A percentile compares a stretch with the other conserved stretches of the same genome.
Conservation (phyloP, 30 jellyfish, hydroid and myxozoan species). For the Pseudorhiza aurosa region DNA sequence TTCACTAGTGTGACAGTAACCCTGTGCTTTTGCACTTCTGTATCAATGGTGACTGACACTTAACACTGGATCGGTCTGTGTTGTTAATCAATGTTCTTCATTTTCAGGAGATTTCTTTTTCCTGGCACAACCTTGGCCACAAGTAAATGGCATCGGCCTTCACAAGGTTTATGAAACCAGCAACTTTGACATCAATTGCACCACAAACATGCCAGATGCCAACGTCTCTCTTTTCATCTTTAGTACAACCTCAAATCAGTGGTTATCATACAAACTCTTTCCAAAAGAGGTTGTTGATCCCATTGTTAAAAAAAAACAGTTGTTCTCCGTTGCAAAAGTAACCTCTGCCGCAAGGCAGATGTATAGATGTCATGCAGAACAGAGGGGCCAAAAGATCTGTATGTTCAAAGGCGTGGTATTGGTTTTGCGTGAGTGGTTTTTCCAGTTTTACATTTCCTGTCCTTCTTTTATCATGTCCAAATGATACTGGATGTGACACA, state of each 20-base stretch:
- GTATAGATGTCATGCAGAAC: background rate
- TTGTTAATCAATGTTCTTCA: too few relatives aligned
- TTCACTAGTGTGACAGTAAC: too few relatives aligned
- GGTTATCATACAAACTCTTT: background rate
- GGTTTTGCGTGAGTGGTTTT: background rate
- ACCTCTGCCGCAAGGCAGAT: background rate
- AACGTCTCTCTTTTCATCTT: background rate
- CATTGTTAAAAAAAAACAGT: conserved; percentile 1
- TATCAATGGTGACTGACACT: too few relatives aligned
- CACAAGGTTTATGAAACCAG: background rate
- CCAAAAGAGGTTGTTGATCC: background rate
- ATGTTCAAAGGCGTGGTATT: background rate
- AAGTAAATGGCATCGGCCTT: background rate
- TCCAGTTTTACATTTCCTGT: too few relatives aligned
- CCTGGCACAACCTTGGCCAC: background rate
- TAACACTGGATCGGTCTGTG: too few relatives aligned
- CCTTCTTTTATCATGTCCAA: too few relatives aligned
- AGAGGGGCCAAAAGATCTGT: background rate
- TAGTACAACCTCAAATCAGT: background rate
- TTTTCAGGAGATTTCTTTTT: conserved; percentile 36
- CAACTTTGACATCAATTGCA: conserved; percentile 3
- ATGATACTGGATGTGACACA: too few relatives aligned
- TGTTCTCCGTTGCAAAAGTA: background rate
- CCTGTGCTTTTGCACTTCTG: too few relatives aligned
- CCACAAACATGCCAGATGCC: conserved; percentile 15